Evolutionary conservation across 2,113 vertebrate genomes (phyloP), one percentile per base, ranked within the genome.

Genomic region (Notothenia coriiceps): DNA sequence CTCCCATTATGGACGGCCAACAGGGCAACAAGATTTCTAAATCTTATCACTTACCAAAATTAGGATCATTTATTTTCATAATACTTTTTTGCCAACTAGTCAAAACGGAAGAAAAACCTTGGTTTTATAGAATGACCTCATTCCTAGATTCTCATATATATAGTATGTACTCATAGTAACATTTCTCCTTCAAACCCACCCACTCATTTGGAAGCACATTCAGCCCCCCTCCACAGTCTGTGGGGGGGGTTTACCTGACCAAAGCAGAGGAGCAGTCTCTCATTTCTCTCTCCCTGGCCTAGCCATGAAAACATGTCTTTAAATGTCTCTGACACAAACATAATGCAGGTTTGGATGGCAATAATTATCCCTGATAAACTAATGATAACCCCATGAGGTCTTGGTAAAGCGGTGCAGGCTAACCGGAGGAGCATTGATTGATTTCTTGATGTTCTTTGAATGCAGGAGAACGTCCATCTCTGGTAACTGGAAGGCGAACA

Each of bases 401-500:
- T 44, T 60, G 60, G 56, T 49, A 74, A 17, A 64, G 44, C 0
- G 3, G n/a, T 43, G 2, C 5, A 43, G 51, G 22, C 7, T 35
- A 13, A 52, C 35, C 65, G 47, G 5, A 50, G 18, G 20, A 11
- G 8, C 35, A 13, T 25, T 71, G 47, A 50, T 46, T 61, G 10
- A 70, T 70, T 44, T 77, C 44, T 52, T 84, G 12, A 2, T 90
- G 93, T 67, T 89, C 60, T 10, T 49, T 50, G 60, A 5, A 10
- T 79, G 17, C 89, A 99, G 98, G 98, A 97, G 98, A 84, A 99
- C 98, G 0, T 99, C 98, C 40, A 99, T 99, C 90, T 99, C 98
- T 76, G 98, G 98, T 10, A 99, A 99, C 96, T 99, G 98, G 98
- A 99, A 99, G 82, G 98, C 98, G 51, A 99, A 99, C 91, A 99